A percentile compares a stretch with the other conserved stretches of the same genome.
These are phyloP conservation scores for Coleophora flavipennella DNA, from an alignment of 2,888 invertebrate species.

Conservation along the genomic window DNA sequence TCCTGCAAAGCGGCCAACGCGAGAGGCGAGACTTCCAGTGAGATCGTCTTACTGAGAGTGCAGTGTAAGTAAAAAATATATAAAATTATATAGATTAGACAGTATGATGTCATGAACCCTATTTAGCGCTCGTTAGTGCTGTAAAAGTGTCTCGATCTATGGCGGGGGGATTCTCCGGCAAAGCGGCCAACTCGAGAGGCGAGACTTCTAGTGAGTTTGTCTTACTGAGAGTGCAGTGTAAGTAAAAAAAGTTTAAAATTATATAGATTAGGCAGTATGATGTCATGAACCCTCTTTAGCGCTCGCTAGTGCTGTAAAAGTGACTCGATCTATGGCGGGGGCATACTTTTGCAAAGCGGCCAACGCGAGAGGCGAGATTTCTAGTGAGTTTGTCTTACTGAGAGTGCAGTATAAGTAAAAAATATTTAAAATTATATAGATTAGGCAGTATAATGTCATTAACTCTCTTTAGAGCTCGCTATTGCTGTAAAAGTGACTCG, in stretches of 20 bases:
- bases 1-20: conserved; percentile 87
- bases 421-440: background rate
- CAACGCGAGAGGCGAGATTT: conserved; percentile 86
- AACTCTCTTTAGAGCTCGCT: too few relatives aligned
- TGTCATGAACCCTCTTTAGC: conserved; percentile 89
- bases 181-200: conserved; percentile 87
- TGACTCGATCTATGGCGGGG: conserved; percentile 85
- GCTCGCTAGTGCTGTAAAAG: conserved; percentile 88
- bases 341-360: conserved; percentile 87
- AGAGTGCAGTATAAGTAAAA: conserved; percentile 86
- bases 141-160: conserved; percentile 87
- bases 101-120: too few relatives aligned
- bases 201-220: conserved; percentile 86
- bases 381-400: conserved; percentile 81
- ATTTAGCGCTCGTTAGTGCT: conserved; percentile 87
- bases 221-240: conserved; percentile 85
- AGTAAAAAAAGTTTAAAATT: conserved; percentile 51
- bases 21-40: conserved; percentile 85
- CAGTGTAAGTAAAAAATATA: conserved; percentile 80
- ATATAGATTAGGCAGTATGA: too few relatives aligned
- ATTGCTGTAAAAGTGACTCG: conserved; percentile 88
- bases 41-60: conserved; percentile 81
- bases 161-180: conserved; percentile 87
- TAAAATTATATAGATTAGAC: background rate
- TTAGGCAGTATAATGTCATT: background rate